These are phyloP conservation scores for Hippopotamyrus pictus DNA, from an alignment of 2,797 vertebrate species.

Conservation along the genomic window DNA sequence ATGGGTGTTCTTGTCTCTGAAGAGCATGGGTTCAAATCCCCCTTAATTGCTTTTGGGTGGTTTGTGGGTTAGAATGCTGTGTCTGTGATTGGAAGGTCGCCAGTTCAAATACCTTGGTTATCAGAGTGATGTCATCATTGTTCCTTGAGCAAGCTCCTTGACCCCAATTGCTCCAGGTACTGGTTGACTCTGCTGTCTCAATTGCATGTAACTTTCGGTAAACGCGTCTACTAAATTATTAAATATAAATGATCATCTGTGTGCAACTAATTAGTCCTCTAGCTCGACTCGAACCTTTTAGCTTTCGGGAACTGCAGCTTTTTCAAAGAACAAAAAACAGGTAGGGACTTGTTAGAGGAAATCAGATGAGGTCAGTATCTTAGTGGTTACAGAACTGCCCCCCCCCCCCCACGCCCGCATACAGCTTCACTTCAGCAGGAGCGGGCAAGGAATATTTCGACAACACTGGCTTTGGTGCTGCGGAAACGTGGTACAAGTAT, in stretches of 20 bases:
- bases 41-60: background rate
- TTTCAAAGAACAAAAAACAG: constrained; percentile 2
- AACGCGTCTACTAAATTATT: background rate
- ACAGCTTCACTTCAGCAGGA: background rate
- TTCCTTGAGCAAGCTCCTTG: background rate
- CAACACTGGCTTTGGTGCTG: background rate
- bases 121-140: background rate
- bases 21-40: background rate
- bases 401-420: background rate
- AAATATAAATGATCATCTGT: background rate
- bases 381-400: background rate
- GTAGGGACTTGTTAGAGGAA: background rate
- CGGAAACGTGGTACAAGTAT: background rate
- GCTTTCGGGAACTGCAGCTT: background rate
- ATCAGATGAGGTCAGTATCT: background rate
- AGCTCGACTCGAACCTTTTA: background rate
- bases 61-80: background rate
- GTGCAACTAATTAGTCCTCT: background rate
- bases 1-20: background rate
- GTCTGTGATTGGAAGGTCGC: background rate
- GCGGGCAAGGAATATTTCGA: background rate
- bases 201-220: background rate
- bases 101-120: background rate
- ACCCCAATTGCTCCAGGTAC: background rate
- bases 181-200: background rate